A percentile compares a stretch with the other conserved stretches of the same genome.
These are phyloP conservation scores for Zaprionus tsacasi DNA, from an alignment of 1,140 invertebrate species.

Conservation along the genomic window DNA sequence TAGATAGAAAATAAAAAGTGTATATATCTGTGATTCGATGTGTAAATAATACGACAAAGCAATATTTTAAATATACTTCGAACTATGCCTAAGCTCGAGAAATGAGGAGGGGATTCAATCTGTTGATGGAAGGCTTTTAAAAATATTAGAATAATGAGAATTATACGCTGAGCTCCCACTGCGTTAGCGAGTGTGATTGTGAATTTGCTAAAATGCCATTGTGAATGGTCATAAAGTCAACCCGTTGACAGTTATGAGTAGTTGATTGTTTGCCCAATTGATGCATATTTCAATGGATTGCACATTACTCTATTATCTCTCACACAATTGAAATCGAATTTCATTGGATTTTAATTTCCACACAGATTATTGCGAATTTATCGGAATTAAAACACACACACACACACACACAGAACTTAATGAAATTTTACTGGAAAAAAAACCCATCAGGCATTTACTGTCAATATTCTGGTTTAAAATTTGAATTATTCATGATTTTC, in stretches of 20 bases:
- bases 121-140: slow-evolving; percentile 75
- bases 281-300: slow-evolving; percentile 18
- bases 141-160: slow-evolving; percentile 64
- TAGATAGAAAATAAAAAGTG: slow-evolving; percentile 20
- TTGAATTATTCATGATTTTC: background rate
- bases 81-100: background rate
- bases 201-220: slow-evolving; percentile 23
- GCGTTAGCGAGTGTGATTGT: slow-evolving; percentile 7
- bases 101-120: slow-evolving; percentile 56
- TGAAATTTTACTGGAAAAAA: slow-evolving; percentile 4
- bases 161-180: background rate
- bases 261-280: slow-evolving; percentile 6
- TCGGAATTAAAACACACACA: background rate
- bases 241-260: slow-evolving; percentile 2
- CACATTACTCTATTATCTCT: background rate
- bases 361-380: slow-evolving; percentile 6
- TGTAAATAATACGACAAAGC: slow-evolving; percentile 26
- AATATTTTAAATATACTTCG: slow-evolving; percentile 10
- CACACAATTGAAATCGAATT: slow-evolving; percentile 1
- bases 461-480: background rate
- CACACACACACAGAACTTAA: background rate
- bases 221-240: slow-evolving; percentile 1
- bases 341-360: slow-evolving; percentile 8
- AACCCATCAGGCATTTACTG: background rate
- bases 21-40: slow-evolving; percentile 42